Percentiles rank a stretch among this genome's conserved stretches.
Conservation (phyloP, 1,140 invertebrate species). For the Pseudomyrmex cubaensis region DNA sequence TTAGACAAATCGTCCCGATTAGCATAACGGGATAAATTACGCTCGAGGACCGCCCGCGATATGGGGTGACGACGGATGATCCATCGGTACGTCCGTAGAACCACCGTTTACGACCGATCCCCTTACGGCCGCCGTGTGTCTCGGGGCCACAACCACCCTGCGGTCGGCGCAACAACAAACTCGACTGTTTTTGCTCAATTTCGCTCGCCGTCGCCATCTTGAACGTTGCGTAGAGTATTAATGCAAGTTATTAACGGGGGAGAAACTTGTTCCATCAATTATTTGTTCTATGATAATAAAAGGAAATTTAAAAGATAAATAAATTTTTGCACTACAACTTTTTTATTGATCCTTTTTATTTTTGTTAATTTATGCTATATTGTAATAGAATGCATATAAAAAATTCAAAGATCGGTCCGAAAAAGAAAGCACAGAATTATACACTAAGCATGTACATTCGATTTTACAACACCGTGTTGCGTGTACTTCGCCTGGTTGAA, state of each 20-base stretch:
- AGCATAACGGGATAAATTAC: slow-evolving; percentile 86
- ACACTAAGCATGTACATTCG: neutral
- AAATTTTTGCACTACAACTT: too few species aligned
- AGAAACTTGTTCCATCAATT: slow-evolving; percentile 14
- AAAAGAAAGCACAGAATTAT: too few species aligned
- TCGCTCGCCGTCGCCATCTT: slow-evolving; percentile 1
- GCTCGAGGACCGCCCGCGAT: slow-evolving; percentile 64
- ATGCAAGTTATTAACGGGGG: neutral
- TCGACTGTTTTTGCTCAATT: slow-evolving; percentile 21
- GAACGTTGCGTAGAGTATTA: neutral
- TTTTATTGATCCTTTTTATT: too few species aligned
- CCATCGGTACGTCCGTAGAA: slow-evolving; percentile 59
- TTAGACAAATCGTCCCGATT: slow-evolving; percentile 86
- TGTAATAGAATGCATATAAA: too few species aligned
- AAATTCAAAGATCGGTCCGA: too few species aligned
- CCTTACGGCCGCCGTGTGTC: slow-evolving; percentile 36
- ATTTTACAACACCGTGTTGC: neutral
- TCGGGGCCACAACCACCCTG: slow-evolving; percentile 1
- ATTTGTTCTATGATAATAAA: too few species aligned
- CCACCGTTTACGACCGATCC: slow-evolving; percentile 42
- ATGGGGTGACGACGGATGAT: slow-evolving; percentile 72
- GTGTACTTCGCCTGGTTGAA: neutral
- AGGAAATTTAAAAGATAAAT: too few species aligned
- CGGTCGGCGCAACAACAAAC: neutral
- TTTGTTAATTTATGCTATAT: too few species aligned